Conservation (phyloP, 2,888 invertebrate species). For the Melinaea marsaeus region DNA sequence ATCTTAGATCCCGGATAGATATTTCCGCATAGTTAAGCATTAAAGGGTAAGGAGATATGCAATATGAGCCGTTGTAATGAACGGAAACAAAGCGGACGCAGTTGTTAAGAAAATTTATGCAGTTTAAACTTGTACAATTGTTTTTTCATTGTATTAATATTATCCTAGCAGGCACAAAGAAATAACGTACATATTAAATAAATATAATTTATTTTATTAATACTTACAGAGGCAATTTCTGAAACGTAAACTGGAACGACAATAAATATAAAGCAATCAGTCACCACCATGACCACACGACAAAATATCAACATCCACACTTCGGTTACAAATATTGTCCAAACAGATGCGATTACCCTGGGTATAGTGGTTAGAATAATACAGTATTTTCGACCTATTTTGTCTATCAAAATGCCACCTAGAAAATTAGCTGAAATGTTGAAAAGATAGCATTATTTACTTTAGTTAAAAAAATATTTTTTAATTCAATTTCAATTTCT, state of each 20-base stretch:
- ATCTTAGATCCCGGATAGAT: too few relatives aligned
- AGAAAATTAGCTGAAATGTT: background rate
- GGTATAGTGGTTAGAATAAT: slow-evolving; percentile 31
- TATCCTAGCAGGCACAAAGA: background rate
- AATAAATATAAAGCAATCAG: slow-evolving; percentile 30
- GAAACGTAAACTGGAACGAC: slow-evolving; percentile 39
- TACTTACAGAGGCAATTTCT: slow-evolving; percentile 43
- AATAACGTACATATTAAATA: background rate
- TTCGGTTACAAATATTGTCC: slow-evolving; percentile 24
- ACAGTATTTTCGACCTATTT: slow-evolving; percentile 33
- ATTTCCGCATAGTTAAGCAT: too few relatives aligned
- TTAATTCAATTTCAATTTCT: slow-evolving; percentile 5
- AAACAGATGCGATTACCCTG: slow-evolving; percentile 27
- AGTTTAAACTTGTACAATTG: too few relatives aligned
- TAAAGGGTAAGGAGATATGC: too few relatives aligned
- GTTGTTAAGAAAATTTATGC: too few relatives aligned
- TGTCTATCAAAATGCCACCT: slow-evolving; percentile 16
- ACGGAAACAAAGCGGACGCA: too few relatives aligned
- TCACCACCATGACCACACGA: slow-evolving; percentile 27
- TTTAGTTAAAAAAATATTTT: background rate
- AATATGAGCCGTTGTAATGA: too few relatives aligned
- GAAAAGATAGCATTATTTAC: background rate
- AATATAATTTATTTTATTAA: too few relatives aligned
- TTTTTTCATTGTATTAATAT: background rate
- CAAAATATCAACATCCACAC: slow-evolving; percentile 40